Base-by-base conservation (phyloP, 2,888 invertebrate species). In the Rhyacophila evoluta region DNA sequence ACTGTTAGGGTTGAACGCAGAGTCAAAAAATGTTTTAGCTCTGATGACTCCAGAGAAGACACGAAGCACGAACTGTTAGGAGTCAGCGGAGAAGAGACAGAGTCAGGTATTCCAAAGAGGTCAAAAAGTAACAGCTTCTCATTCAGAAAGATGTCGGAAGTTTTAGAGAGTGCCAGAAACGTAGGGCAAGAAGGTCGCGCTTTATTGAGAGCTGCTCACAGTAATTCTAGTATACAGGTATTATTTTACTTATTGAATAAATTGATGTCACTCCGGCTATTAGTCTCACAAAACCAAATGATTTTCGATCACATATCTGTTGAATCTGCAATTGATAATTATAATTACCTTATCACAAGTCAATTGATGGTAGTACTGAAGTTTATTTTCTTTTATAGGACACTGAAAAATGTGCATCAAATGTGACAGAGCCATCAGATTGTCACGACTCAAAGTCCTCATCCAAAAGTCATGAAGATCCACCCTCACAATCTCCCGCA, bases 1-100 rank as follows among this genome's bases (percentile, higher is more conserved):
- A 89, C 89, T 12, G 86, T 93, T 74, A 88, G 93, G 70, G 91
- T 94, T 10, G 92, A 93, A 83, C 88, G 94, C 69, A 82, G 91
- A 85, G 86, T 91, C 84, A 83, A 87, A 84, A 79, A 84, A 82
- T 41, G 15, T 27, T 29, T 25, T 10, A 29, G 27, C 12, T 38
- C 78, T n/a, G 72, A 71, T n/a, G 39, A 72, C 2, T 11, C 70
- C 0, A 78, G 74, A n/a, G 37, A 28, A 29, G 55, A 38, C 1
- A 72, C 37, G 25, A 77, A 72, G 41, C 72, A 74, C 4, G 80
- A 77, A 8, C 83, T 83, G 76, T 83, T 84, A 74, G 79, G 78
- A 81, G 81, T 81, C 68, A 80, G 82, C 38, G 82, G 82, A n/a
- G 87, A 85, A 75, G 81, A 84, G 68, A 84, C 83, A 29, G 85